phyloP scores from a whole-genome alignment of 2,113 vertebrate species.

The Nycticebus coucang region DNA sequence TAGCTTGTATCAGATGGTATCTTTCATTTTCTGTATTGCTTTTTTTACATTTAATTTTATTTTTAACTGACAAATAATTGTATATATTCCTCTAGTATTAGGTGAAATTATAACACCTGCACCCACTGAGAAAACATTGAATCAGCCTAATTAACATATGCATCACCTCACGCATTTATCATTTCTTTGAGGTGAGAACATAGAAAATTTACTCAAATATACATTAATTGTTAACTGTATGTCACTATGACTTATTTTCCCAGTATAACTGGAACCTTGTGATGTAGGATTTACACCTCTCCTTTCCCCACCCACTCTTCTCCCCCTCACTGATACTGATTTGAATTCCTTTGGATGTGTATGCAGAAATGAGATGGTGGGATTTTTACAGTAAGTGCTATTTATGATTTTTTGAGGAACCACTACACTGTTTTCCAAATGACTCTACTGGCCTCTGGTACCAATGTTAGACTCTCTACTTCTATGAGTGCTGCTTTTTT shows the following conservation, averaged over 20 bases:
- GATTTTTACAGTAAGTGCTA: background rate
- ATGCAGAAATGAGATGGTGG: background rate
- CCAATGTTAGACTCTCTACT: background rate
- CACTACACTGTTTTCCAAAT: background rate
- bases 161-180: background rate
- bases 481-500: background rate
- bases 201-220: background rate
- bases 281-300: background rate
- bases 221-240: background rate
- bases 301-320: background rate
- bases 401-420: background rate
- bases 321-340: background rate
- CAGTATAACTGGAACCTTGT: background rate
- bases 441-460: background rate
- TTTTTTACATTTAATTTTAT: background rate
- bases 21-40: background rate
- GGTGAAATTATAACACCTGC: background rate
- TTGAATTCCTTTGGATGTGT: background rate
- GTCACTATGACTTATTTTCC: background rate
- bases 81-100: background rate
- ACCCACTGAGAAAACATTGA: background rate
- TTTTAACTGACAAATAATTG: background rate
- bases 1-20: background rate
- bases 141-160: background rate
- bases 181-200: background rate